Conservation (phyloP, 2,113 vertebrate genomes). For the Semicossyphus pulcher region DNA sequence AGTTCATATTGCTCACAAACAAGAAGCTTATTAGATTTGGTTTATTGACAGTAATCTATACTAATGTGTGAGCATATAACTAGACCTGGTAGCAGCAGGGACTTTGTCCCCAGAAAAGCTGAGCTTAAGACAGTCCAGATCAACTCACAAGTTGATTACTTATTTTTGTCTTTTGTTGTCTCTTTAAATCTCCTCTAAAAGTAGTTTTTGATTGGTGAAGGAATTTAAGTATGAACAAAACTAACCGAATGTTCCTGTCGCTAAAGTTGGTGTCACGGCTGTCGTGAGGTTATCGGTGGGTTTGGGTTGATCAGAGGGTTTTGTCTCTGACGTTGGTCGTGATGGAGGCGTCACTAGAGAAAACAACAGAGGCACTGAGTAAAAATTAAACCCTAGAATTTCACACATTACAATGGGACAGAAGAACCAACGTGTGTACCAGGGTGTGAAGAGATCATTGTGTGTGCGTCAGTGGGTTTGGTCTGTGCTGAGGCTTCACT, state of each 20-base stretch:
- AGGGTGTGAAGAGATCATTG: neutral
- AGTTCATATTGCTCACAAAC: too few species aligned
- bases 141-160: too few species aligned
- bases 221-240: neutral
- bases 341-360: neutral
- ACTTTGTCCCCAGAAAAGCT: too few species aligned
- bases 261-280: neutral
- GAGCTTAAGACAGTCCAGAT: too few species aligned
- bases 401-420: neutral
- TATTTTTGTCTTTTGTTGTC: too few species aligned
- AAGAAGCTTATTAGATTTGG: too few species aligned
- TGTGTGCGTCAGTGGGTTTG: neutral
- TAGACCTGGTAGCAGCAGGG: too few species aligned
- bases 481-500: too few species aligned
- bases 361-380: neutral
- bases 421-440: constrained; percentile 8
- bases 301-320: neutral
- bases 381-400: neutral
- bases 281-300: neutral
- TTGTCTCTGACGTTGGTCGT: neutral
- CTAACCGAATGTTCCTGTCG: neutral
- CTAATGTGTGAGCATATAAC: too few species aligned
- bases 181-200: neutral
- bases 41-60: too few species aligned
- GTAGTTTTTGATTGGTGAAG: neutral